Conservation (phyloP, 2,888 invertebrate species). For the Acanthacorydalis orientalis region DNA sequence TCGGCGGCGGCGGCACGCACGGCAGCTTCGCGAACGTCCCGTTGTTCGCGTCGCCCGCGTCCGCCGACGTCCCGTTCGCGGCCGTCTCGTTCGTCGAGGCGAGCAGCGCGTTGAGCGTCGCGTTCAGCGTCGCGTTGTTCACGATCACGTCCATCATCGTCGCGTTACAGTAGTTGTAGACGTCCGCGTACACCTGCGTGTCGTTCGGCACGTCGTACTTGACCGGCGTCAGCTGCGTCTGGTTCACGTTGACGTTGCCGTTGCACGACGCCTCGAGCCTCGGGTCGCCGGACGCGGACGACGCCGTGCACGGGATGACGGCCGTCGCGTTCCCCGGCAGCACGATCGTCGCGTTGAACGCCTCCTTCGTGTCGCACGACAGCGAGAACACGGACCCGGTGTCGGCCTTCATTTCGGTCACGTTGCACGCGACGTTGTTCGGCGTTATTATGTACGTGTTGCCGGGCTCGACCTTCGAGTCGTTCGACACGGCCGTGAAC, state of each 20-base stretch:
- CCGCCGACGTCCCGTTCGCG: background rate
- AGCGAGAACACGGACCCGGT: background rate
- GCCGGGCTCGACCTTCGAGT: background rate
- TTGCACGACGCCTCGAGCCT: background rate
- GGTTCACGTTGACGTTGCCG: constrained; percentile 1
- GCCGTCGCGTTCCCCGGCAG: constrained; percentile 5
- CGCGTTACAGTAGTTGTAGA: background rate
- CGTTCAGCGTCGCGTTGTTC: background rate
- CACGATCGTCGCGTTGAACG: constrained; percentile 5
- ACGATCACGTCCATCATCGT: background rate
- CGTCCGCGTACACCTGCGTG: background rate
- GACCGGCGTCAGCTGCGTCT: constrained; percentile 1
- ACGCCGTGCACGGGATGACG: constrained; percentile 3
- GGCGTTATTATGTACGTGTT: constrained; percentile 6
- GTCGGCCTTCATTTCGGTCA: constrained; percentile 2
- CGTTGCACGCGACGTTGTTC: constrained; percentile 5
- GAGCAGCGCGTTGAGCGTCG: background rate
- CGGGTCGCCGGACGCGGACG: background rate
- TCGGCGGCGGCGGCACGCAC: too few species aligned
- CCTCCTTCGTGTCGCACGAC: constrained; percentile 2
- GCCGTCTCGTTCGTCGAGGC: background rate
- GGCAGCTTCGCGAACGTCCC: too few species aligned
- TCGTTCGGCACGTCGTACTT: constrained; percentile 3
- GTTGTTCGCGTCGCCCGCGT: too few species aligned
- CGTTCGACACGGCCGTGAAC: background rate